Conservation (phyloP, 2,797 vertebrate species). For the Micrastur ruficollis region DNA sequence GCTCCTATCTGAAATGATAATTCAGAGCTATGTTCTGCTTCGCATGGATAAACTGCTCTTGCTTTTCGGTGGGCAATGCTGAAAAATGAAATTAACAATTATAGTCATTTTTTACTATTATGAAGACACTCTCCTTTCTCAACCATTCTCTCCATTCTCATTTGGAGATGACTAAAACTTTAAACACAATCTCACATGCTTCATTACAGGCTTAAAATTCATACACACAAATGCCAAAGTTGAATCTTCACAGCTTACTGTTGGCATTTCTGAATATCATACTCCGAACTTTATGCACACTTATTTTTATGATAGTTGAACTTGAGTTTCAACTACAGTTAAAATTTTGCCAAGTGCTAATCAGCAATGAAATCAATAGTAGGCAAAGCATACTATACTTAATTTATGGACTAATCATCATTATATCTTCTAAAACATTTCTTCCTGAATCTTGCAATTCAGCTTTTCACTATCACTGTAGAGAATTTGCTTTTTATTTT, state of each 20-base stretch:
- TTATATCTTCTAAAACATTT: neutral
- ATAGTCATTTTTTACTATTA: neutral
- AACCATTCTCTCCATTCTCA: neutral
- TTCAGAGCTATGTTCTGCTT: slow-evolving; percentile 96
- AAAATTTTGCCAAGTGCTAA: neutral
- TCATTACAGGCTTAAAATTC: neutral
- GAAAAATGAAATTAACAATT: slow-evolving; percentile 74
- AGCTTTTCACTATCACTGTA: neutral
- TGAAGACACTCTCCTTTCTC: neutral
- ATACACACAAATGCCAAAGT: neutral
- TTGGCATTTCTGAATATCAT: neutral
- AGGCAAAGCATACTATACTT: neutral
- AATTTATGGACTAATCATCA: neutral
- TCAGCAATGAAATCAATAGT: neutral
- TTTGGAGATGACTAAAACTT: neutral
- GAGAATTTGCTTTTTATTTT: neutral
- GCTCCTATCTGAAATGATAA: slow-evolving; percentile 95
- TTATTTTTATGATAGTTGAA: neutral
- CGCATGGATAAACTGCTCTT: slow-evolving; percentile 92
- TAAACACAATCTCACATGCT: neutral
- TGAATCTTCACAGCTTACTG: neutral
- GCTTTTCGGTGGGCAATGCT: slow-evolving; percentile 87
- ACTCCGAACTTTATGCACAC: neutral
- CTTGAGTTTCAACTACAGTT: neutral
- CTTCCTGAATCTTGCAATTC: neutral